Evolutionary conservation across 2,888 invertebrate genomes (phyloP).

Genomic region (Drosophila robusta): DNA sequence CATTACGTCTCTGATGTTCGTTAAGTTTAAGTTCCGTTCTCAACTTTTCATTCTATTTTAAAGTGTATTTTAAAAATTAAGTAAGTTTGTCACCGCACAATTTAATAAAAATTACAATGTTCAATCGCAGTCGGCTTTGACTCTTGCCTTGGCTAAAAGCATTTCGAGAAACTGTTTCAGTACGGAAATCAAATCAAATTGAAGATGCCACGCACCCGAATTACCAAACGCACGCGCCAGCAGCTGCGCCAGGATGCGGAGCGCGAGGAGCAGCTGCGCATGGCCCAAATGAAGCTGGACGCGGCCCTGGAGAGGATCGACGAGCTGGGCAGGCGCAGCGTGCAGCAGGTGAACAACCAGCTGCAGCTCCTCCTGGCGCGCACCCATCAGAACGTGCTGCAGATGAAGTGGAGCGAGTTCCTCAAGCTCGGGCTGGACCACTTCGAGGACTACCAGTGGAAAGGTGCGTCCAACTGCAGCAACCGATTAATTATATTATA

Average conservation of each 20-base stretch:
- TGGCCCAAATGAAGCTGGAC: conserved; percentile 75
- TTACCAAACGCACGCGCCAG: conserved; percentile 79
- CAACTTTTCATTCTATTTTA: conserved; percentile 10
- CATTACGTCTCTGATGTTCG: conserved; percentile 33
- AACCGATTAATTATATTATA: too few relatives aligned
- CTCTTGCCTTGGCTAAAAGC: not conserved
- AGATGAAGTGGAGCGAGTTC: conserved; percentile 75
- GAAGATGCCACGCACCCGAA: conserved; percentile 82
- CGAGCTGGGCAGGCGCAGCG: conserved; percentile 36
- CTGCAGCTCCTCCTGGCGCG: conserved; percentile 54
- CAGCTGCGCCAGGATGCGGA: conserved; percentile 56
- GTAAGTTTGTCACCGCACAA: conserved; percentile 11
- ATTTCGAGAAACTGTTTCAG: too few relatives aligned
- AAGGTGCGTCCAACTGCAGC: not conserved
- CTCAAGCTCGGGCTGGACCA: conserved; percentile 42
- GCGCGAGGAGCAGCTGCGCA: conserved; percentile 73
- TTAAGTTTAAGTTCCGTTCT: conserved; percentile 32
- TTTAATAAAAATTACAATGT: conserved; percentile 43
- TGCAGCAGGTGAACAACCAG: conserved; percentile 47
- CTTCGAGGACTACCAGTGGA: conserved; percentile 30
- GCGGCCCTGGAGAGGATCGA: conserved; percentile 66
- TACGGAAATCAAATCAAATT: not conserved
- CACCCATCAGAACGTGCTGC: conserved; percentile 61
- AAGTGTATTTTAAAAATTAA: conserved; percentile 36
- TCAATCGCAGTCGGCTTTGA: conserved; percentile 20